Percentiles rank a stretch among this genome's conserved stretches.
These are phyloP conservation scores for Aplysia californica DNA, from an alignment of 1,140 invertebrate genomes.

Conservation along the genomic window DNA sequence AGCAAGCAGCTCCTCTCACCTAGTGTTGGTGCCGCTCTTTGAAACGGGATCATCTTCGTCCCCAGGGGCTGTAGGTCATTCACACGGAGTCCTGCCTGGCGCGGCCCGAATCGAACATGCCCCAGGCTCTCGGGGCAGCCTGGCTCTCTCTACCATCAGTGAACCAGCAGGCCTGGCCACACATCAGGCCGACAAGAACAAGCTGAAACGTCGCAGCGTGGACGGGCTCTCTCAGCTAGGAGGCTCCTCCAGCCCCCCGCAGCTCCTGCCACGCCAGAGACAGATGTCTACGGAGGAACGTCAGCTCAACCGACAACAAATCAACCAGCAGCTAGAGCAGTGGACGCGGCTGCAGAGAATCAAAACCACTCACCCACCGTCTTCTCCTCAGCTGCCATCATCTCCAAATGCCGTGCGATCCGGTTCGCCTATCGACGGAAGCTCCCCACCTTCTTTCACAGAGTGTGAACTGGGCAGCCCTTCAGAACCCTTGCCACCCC, in stretches of 20 bases:
- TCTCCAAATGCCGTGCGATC: too few species aligned
- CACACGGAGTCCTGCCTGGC: too few species aligned
- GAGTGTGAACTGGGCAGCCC: not conserved
- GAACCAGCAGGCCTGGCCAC: slow-evolving; percentile 12
- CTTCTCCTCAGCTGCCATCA: slow-evolving; percentile 10
- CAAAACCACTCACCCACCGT: not conserved
- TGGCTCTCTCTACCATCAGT: slow-evolving; percentile 28
- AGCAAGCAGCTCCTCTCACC: not conserved
- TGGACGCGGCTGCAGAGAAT: slow-evolving; percentile 55
- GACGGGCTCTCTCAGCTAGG: slow-evolving; percentile 28
- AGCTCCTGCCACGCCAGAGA: slow-evolving; percentile 44
- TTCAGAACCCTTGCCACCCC: not conserved
- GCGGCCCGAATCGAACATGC: too few species aligned
- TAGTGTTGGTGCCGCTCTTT: not conserved
- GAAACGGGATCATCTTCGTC: too few species aligned
- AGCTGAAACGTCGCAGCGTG: slow-evolving; percentile 27
- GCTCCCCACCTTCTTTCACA: slow-evolving; percentile 28
- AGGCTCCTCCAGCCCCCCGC: slow-evolving; percentile 41
- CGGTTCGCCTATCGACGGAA: too few species aligned
- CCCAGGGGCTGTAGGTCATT: too few species aligned
- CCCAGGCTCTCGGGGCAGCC: slow-evolving; percentile 29
- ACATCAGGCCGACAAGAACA: not conserved
- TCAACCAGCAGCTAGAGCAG: slow-evolving; percentile 58
- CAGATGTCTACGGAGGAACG: slow-evolving; percentile 58
- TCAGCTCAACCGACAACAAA: slow-evolving; percentile 58